phyloP scores from a whole-genome alignment of 2,888 invertebrate genomes.

The Troides aeacus region DNA sequence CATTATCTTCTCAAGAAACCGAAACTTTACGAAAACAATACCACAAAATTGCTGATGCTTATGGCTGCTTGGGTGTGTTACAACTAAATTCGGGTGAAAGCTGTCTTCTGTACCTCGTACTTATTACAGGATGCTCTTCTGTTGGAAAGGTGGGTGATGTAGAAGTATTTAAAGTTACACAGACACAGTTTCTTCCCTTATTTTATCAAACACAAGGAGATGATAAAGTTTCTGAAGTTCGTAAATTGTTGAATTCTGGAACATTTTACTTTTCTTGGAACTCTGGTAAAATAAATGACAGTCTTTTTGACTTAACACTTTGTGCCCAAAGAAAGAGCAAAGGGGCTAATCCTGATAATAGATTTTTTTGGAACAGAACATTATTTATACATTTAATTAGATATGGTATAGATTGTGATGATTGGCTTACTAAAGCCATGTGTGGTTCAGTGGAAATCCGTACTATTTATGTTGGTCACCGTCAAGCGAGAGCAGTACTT shows the following conservation, averaged over 20 bases:
- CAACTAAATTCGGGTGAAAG: slow-evolving; percentile 92
- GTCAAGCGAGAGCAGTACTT: slow-evolving; percentile 96
- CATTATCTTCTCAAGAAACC: slow-evolving; percentile 91
- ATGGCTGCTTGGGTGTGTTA: slow-evolving; percentile 96
- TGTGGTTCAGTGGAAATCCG: slow-evolving; percentile 98
- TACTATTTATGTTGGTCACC: slow-evolving; percentile 98
- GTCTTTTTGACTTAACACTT: slow-evolving; percentile 93
- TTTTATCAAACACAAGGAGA: slow-evolving; percentile 84
- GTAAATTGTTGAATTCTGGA: slow-evolving; percentile 97
- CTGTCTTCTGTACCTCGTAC: slow-evolving; percentile 91
- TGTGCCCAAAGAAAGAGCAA: slow-evolving; percentile 94
- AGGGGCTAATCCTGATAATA: slow-evolving; percentile 91
- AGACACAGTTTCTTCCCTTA: slow-evolving; percentile 93
- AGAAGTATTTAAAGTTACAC: slow-evolving; percentile 96
- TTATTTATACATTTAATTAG: slow-evolving; percentile 95
- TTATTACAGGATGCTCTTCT: slow-evolving; percentile 97
- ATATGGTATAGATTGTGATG: slow-evolving; percentile 92
- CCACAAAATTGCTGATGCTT: slow-evolving; percentile 94
- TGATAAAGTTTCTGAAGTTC: slow-evolving; percentile 82
- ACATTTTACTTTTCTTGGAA: slow-evolving; percentile 98
- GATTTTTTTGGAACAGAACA: slow-evolving; percentile 99
- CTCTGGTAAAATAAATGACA: slow-evolving; percentile 65
- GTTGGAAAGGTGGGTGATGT: slow-evolving; percentile 97
- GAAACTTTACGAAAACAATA: slow-evolving; percentile 94
- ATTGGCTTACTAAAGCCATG: slow-evolving; percentile 97